Evolutionary conservation across 2,113 vertebrate species (phyloP).

Genomic region (Loxodonta africana): DNA sequence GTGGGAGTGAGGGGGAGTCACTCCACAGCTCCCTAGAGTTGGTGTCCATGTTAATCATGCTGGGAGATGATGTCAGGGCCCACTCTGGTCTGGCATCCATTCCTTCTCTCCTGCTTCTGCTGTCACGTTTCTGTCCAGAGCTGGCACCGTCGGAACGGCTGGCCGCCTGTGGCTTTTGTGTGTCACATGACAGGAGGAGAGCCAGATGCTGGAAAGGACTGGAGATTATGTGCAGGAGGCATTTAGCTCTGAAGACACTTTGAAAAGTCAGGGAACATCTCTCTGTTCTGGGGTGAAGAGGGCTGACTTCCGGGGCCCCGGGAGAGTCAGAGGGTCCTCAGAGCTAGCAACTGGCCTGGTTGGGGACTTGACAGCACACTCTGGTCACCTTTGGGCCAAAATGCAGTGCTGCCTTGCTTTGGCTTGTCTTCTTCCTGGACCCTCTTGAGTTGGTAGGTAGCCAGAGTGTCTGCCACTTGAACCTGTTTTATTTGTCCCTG

Average conservation of each 20-base stretch:
- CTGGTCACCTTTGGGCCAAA: neutral
- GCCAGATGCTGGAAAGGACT: neutral
- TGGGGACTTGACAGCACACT: neutral
- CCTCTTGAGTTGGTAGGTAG: neutral
- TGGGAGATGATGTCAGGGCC: neutral
- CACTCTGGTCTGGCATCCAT: accelerated
- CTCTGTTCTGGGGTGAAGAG: neutral
- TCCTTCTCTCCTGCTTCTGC: accelerated
- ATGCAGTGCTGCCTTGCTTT: neutral
- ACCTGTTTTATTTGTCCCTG: neutral
- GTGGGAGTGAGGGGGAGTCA: accelerated
- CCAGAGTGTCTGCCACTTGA: neutral
- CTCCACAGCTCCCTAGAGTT: neutral
- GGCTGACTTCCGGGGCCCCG: neutral
- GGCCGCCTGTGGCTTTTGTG: neutral
- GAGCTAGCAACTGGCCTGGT: neutral
- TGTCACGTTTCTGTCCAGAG: accelerated
- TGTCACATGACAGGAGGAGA: neutral
- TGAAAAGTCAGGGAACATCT: neutral
- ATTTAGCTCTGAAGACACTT: neutral
- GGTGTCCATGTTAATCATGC: accelerated
- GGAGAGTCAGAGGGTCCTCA: neutral
- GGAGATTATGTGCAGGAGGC: neutral
- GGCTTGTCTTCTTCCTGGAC: neutral
- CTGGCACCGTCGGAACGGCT: neutral